Conservation (phyloP, 1,140 invertebrate genomes). For the Drosophila parabipectinata region DNA sequence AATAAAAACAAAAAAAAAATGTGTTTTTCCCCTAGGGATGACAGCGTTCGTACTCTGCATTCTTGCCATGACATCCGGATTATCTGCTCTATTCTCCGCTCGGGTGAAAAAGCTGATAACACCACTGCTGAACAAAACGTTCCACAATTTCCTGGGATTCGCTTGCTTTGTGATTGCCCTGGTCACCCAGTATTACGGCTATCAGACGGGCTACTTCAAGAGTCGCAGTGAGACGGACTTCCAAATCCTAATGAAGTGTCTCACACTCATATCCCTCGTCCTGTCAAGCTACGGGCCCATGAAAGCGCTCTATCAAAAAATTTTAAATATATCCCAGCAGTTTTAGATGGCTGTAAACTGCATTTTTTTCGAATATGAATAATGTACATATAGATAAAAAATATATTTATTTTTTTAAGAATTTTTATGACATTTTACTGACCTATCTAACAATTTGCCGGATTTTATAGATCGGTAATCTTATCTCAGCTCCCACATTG, state of each 20-base stretch:
- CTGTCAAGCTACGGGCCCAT: slow-evolving; percentile 67
- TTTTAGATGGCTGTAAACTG: slow-evolving; percentile 38
- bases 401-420: slow-evolving; percentile 6
- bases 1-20: background rate
- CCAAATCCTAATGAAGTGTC: slow-evolving; percentile 61
- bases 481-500: no score
- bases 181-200: slow-evolving; percentile 77
- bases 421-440: background rate
- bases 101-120: slow-evolving; percentile 64
- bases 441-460: slow-evolving; percentile 6
- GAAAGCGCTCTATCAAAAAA: slow-evolving; percentile 64
- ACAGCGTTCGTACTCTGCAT: slow-evolving; percentile 64
- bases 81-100: slow-evolving; percentile 67
- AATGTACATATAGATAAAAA: slow-evolving; percentile 22
- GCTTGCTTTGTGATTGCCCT: slow-evolving; percentile 71
- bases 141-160: slow-evolving; percentile 76
- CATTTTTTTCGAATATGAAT: slow-evolving; percentile 21
- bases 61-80: slow-evolving; percentile 65
- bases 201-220: slow-evolving; percentile 74
- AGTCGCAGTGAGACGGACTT: slow-evolving; percentile 49
- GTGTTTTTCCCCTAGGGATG: slow-evolving; percentile 47
- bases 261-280: slow-evolving; percentile 67
- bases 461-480: no score
- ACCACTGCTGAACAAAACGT: slow-evolving; percentile 70
- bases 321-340: slow-evolving; percentile 46